These are phyloP conservation scores for Zaprionus camerounensis DNA, from an alignment of 1,140 invertebrate genomes.

Conservation along the genomic window DNA sequence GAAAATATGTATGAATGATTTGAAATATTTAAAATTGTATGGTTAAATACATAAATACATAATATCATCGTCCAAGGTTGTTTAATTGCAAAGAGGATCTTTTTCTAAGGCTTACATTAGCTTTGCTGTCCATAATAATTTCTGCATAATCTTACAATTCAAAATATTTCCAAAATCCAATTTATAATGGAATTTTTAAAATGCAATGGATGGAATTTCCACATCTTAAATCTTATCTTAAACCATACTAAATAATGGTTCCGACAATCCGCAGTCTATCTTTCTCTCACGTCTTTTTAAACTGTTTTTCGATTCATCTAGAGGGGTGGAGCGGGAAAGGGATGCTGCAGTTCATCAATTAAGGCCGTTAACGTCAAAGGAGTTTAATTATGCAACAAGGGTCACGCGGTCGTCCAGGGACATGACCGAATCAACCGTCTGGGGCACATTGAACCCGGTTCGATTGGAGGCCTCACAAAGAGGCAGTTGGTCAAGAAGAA, in stretches of 20 bases:
- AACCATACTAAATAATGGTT: background rate
- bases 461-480: background rate
- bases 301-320: background rate
- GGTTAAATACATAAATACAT: too few species aligned
- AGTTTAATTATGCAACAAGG: slow-evolving; percentile 69
- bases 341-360: slow-evolving; percentile 41
- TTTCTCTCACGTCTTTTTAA: background rate
- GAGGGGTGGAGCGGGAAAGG: background rate
- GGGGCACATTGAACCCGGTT: slow-evolving; percentile 65
- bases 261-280: too few species aligned
- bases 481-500: slow-evolving; percentile 37
- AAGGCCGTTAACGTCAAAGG: slow-evolving; percentile 29
- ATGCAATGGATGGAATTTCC: too few species aligned
- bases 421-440: slow-evolving; percentile 14
- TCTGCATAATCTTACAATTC: too few species aligned
- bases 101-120: background rate
- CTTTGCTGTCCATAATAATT: too few species aligned
- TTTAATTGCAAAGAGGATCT: background rate
- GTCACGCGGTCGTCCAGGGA: slow-evolving; percentile 44
- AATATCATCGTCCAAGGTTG: too few species aligned
- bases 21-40: too few species aligned
- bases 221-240: too few species aligned
- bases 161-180: too few species aligned
- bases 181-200: too few species aligned
- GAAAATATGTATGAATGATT: too few species aligned